Evolutionary conservation across 2,888 invertebrate genomes (phyloP).

Genomic region (Branchellion lobata): DNA sequence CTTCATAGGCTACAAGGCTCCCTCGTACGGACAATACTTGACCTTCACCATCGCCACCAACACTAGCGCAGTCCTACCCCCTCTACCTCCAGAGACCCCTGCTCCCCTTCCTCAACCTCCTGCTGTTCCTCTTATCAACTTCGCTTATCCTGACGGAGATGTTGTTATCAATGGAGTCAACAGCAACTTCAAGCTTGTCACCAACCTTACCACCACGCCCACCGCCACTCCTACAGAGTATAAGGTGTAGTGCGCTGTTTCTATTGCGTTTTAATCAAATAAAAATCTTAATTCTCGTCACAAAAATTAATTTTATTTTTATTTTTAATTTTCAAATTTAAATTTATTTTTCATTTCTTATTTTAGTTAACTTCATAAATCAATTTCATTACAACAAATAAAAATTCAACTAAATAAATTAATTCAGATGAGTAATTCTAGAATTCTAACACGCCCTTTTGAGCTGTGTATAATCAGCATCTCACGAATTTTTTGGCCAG

Average conservation of each 20-base stretch:
- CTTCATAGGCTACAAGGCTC: slow-evolving; percentile 53
- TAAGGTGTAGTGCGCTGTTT: neutral
- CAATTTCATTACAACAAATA: too few species aligned
- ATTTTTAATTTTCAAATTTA: neutral
- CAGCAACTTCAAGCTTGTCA: slow-evolving; percentile 48
- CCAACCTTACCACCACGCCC: slow-evolving; percentile 47
- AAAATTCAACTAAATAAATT: too few species aligned
- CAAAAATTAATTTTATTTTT: neutral
- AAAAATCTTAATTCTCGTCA: neutral
- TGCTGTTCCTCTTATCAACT: neutral
- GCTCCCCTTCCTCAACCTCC: neutral
- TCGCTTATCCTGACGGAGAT: slow-evolving; percentile 49
- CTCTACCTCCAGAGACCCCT: neutral
- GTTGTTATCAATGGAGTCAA: slow-evolving; percentile 50
- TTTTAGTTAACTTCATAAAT: neutral
- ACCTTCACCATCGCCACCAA: slow-evolving; percentile 38
- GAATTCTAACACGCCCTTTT: too few species aligned
- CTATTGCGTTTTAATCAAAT: neutral
- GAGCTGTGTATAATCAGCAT: too few species aligned
- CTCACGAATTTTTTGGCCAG: too few species aligned
- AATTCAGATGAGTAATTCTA: too few species aligned
- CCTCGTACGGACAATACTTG: slow-evolving; percentile 52
- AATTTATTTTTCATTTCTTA: neutral
- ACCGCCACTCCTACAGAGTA: slow-evolving; percentile 23
- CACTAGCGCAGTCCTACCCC: neutral